Evolutionary conservation across 2,113 vertebrate species (phyloP), one percentile per base, ranked within the genome.

Genomic region (Synchiropus splendidus): DNA sequence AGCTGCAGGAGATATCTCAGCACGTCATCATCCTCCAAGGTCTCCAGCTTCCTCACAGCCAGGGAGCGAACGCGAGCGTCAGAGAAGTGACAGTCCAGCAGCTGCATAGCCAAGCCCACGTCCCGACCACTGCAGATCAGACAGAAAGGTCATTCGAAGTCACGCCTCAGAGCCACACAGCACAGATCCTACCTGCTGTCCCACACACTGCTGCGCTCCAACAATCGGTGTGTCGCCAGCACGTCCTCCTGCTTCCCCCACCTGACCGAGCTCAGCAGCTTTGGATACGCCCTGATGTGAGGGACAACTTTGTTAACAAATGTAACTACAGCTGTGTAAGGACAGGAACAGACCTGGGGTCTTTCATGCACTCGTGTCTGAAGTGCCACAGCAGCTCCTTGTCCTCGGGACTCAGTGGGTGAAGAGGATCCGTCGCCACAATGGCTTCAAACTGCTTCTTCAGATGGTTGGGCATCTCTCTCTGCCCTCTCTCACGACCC

Each of bases 311-410:
- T 31, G 31, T 10, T 5, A 41, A 5, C 21, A 27, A 27, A 27
- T 4, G 21, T 27, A 4, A 27, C 4, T 5, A 4, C 4, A 27
- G 21, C 21, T 4, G 21, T 8, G 21, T 27, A 8, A 5, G 21
- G 21, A 27, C 21, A 8, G 21, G 14, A 9, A n/a, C 18, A 21
- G 36, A 83, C 80, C 80, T 78, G 11, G 93, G 93, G 65, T 92
- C 83, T 12, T 89, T 90, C 80, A 96, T 83, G 32, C 91, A 95
- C 77, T 94, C 94, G 0, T 94, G 90, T 55, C 89, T 85, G 48
- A 99, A 97, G 74, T 99, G 93, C 95, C 95, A 99, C 51, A 99
- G 86, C 41, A 98, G 78, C 65, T 97, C 94, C 72, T 97, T 93
- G 82, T 99, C 95, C 65, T 98, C 92, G 0, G 88, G 84, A 13